Evolutionary conservation across 2,888 invertebrate genomes (phyloP).

Genomic region (Calliopum simillimum): DNA sequence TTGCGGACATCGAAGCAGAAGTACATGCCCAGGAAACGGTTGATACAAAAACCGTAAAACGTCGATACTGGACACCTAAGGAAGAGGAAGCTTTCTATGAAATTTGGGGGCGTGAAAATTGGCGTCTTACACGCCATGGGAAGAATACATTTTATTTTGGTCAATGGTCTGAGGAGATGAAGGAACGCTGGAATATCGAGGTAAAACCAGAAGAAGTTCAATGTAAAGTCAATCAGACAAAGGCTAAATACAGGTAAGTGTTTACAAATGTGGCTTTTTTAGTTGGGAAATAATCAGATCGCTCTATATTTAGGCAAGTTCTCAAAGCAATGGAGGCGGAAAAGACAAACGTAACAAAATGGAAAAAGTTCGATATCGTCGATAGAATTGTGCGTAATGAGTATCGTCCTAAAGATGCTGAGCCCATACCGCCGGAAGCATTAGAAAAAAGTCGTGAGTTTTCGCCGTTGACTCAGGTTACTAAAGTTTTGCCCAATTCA

Average conservation of each 20-base stretch:
- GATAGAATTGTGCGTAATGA: constrained; percentile 59
- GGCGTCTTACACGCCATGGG: constrained; percentile 59
- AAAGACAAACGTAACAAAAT: constrained; percentile 48
- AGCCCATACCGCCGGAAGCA: constrained; percentile 58
- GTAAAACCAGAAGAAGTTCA: constrained; percentile 61
- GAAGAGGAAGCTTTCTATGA: constrained; percentile 61
- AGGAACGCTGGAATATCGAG: constrained; percentile 55
- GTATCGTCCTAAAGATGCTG: constrained; percentile 60
- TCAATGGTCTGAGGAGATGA: constrained; percentile 58
- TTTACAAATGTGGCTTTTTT: too few species aligned
- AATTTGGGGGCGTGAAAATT: constrained; percentile 62
- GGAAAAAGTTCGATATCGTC: constrained; percentile 59
- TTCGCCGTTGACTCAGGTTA: constrained; percentile 46
- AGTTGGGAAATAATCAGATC: neutral
- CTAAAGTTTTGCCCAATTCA: too few species aligned
- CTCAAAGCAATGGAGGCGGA: constrained; percentile 53
- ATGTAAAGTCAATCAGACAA: constrained; percentile 61
- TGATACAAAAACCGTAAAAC: constrained; percentile 42
- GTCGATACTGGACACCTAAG: constrained; percentile 61
- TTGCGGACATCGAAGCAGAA: constrained; percentile 40
- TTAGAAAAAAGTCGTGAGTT: constrained; percentile 59
- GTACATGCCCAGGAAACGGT: constrained; percentile 8
- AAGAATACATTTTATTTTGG: constrained; percentile 60
- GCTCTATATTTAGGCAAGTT: constrained; percentile 48
- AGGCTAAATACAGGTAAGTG: constrained; percentile 60